phyloP scores from a whole-genome alignment of 2,888 invertebrate genomes.

The Tetrapedia diversipes region DNA sequence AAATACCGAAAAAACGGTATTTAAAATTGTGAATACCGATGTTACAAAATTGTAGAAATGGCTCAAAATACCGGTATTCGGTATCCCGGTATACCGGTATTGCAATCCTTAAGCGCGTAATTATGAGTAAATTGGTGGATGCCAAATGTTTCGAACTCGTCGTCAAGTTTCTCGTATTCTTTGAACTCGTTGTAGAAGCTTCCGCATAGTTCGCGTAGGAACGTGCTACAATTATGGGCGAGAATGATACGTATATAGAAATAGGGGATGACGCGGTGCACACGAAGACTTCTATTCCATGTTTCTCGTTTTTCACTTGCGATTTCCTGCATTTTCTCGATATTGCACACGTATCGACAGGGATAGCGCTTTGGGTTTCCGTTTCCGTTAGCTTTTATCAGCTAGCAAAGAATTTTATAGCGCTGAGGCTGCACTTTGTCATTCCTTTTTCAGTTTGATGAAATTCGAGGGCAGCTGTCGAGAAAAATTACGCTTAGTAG shows the following conservation, averaged over 20 bases:
- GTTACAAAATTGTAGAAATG: too few species aligned
- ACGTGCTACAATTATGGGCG: background rate
- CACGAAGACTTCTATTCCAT: background rate
- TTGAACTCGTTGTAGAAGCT: background rate
- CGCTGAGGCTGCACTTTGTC: background rate
- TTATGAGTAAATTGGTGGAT: too few species aligned
- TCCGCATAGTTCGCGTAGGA: background rate
- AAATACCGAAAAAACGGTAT: too few species aligned
- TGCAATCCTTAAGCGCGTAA: too few species aligned
- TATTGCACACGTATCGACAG: background rate
- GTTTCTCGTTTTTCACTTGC: background rate
- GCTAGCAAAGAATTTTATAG: background rate
- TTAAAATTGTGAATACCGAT: too few species aligned
- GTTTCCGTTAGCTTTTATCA: background rate
- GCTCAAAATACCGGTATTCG: too few species aligned
- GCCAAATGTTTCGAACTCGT: too few species aligned
- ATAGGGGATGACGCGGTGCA: background rate
- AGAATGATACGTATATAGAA: background rate
- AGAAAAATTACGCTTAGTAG: too few species aligned
- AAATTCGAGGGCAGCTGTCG: too few species aligned
- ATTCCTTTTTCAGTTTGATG: background rate
- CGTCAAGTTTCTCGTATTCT: too few species aligned
- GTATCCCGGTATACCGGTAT: too few species aligned
- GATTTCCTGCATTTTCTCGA: constrained; percentile 12
- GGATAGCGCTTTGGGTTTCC: constrained; percentile 2